Percentiles rank a stretch among this genome's conserved stretches.
Conservation (phyloP, 2,888 invertebrate species). For the Eristalinus aeneus region DNA sequence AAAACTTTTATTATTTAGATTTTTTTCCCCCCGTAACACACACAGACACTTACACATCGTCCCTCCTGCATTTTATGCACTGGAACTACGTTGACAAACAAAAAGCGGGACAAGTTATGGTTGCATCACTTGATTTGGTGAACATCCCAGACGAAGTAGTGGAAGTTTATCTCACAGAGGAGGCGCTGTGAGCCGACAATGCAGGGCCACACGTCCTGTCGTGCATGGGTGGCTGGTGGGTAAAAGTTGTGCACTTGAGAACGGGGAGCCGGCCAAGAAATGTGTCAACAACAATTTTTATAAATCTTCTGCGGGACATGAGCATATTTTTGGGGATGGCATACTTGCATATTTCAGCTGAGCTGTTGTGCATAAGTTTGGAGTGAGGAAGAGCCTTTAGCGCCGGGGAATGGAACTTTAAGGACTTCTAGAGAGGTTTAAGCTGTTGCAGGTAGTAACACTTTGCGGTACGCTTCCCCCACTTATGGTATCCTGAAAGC, state of each 20-base stretch:
- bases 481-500: background rate
- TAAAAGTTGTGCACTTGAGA: too few relatives aligned
- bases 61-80: background rate
- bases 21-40: conserved; percentile 10
- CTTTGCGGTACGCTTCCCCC: background rate
- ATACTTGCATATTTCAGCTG: conserved; percentile 21
- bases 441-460: background rate
- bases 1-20: conserved; percentile 15
- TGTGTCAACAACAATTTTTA: conserved; percentile 24
- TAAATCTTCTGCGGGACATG: conserved; percentile 6
- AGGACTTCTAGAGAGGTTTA: background rate
- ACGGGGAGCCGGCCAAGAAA: background rate
- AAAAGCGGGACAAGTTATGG: conserved; percentile 30
- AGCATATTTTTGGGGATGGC: conserved; percentile 14
- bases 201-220: background rate
- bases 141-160: conserved; percentile 23
- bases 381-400: background rate
- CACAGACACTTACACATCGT: conserved; percentile 32
- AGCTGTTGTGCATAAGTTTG: conserved; percentile 17
- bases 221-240: background rate
- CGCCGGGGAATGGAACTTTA: background rate
- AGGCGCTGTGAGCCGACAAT: background rate
- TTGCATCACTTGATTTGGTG: conserved; percentile 43
- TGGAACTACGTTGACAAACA: conserved; percentile 22
- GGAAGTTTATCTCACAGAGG: conserved; percentile 21